Evolutionary conservation across 2,113 vertebrate genomes (phyloP).

Genomic region (Ariopsis seemanni): DNA sequence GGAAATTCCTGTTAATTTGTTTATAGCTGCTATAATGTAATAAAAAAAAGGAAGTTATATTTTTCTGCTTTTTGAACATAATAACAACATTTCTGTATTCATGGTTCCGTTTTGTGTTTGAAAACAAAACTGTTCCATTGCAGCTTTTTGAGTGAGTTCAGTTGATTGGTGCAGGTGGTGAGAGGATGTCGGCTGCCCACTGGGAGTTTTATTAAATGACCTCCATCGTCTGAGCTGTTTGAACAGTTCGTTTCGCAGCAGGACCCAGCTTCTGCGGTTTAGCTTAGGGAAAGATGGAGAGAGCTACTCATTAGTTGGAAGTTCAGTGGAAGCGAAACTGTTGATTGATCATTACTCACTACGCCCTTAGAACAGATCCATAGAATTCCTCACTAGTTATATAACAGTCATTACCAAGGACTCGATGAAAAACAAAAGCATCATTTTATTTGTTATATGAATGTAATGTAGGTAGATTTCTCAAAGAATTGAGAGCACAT

Average conservation of each 20-base stretch:
- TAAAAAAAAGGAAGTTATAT: background rate
- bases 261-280: constrained; percentile 15
- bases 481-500: no score
- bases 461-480: background rate
- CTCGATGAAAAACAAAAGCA: background rate
- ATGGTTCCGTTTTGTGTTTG: background rate
- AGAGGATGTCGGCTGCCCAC: background rate
- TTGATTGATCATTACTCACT: constrained; percentile 22
- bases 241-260: constrained; percentile 8
- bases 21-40: background rate
- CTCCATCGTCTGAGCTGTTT: background rate
- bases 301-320: constrained; percentile 7
- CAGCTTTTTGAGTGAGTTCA: background rate
- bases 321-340: background rate
- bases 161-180: constrained; percentile 10
- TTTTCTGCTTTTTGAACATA: no score
- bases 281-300: background rate
- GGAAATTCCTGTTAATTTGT: background rate
- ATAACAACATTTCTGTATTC: background rate
- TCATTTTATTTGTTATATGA: background rate
- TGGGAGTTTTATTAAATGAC: constrained; percentile 21
- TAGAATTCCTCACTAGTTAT: constrained; percentile 11
- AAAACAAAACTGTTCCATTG: background rate
- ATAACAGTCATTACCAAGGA: background rate
- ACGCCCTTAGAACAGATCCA: constrained; percentile 5